Conservation (phyloP, 2,113 vertebrate species). For the Sceloporus tristichus region DNA sequence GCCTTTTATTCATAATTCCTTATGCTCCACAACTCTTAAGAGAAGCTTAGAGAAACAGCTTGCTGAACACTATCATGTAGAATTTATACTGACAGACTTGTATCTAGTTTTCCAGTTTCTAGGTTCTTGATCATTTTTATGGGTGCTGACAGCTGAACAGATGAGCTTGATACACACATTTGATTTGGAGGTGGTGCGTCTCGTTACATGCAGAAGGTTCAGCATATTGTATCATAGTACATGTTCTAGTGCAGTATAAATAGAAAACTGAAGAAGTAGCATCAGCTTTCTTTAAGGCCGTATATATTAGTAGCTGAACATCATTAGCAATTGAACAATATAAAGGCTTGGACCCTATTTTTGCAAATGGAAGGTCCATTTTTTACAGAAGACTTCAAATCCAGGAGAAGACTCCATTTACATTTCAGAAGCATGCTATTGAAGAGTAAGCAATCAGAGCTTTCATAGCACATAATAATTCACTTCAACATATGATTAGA, state of each 20-base stretch:
- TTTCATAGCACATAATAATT: not conserved
- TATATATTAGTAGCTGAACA: not conserved
- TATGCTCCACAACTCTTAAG: not conserved
- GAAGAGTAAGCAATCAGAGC: not conserved
- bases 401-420: not conserved
- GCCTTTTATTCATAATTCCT: conserved; percentile 46
- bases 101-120: not conserved
- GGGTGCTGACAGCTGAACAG: not conserved
- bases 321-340: not conserved
- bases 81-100: not conserved
- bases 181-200: not conserved
- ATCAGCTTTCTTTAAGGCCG: not conserved
- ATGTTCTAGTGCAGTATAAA: not conserved
- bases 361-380: not conserved
- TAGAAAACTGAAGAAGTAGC: not conserved
- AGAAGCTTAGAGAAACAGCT: conserved; percentile 26
- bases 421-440: not conserved
- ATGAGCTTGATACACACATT: not conserved
- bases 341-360: not conserved
- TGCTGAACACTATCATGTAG: not conserved
- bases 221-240: not conserved
- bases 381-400: not conserved
- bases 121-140: not conserved
- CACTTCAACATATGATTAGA: not conserved
- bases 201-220: not conserved